Evolutionary conservation across 2,113 vertebrate genomes (phyloP), one percentile per base, ranked within the genome.

Genomic region (Calyptomena viridis): DNA sequence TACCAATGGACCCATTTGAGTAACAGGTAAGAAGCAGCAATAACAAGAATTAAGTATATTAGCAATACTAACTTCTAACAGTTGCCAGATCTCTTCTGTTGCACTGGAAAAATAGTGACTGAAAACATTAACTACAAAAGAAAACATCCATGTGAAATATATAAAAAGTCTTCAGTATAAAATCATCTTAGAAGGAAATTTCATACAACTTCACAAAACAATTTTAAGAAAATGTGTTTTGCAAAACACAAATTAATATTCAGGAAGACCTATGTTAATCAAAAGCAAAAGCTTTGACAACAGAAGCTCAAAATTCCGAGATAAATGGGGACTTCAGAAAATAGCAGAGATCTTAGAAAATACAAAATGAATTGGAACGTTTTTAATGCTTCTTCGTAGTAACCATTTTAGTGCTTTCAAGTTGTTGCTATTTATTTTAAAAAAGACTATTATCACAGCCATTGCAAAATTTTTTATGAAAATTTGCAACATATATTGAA

Each of bases 211-310:
- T 80, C 68, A 46, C 5, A 81, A 63, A 78, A 18, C 30, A 53
- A 75, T 91, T 95, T 81, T 59, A 64, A 37, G 80, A 89, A 77
- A 95, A 85, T 55, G 7, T 59, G 8, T 19, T 96, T 93, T 93
- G 18, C 33, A 87, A 81, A 90, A 12, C 31, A 73, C 19, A 76
- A 66, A 86, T 87, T 83, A 95, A 93, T 95, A 79, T 53, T 93
- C 68, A 47, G n/a, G 69, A 94, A 80, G 75, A 77, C 21, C 23
- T 59, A 68, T 20, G n/a, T 93, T 95, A 94, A 96, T 84, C 69
- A 95, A 96, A 92, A 94, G 8, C 9, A 20, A 96, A 95, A 90
- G 33, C 33, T 95, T 33, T 95, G 86, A 96, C 92, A 95, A 62
- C 39, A 82, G 25, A 92, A 73, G 72, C 71, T 95, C 47, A 84